Evolutionary conservation across 2,113 vertebrate species (phyloP), one percentile per base, ranked within the genome.

Genomic region (Sigmodon hispidus): DNA sequence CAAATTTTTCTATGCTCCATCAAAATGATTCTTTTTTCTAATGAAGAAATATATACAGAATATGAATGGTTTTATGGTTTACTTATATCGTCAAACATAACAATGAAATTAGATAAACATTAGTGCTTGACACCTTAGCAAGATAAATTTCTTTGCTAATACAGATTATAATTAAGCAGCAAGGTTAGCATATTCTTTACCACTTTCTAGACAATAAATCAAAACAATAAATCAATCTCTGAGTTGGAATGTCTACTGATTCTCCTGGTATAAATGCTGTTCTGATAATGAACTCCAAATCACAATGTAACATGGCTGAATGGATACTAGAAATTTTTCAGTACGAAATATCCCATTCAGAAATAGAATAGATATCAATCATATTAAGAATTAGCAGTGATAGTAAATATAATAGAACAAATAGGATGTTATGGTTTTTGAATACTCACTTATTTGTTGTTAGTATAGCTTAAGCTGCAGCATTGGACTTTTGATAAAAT

Each of bases 41-140:
- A 92, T 59, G 48, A 94, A 57, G 57, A 94, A 76, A n/a, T 83
- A 77, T 40, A 85, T 34, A 65, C 45, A 87, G 63, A 50, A 48
- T 48, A n/a, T 69, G 26, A 93, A 75, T 76, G 48, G 29, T 13
- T 21, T 89, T 15, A 43, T 94, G 81, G 45, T 15, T 97, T 93
- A 65, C 67, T 92, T 90, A 50, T 85, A 93, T 87, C 75, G 91
- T 94, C 52, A 88, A 76, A 26, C 29, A 90, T 63, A 57, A 94
- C 88, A 91, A 93, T 89, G 24, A 96, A 88, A 90, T 87, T 76
- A 96, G 45, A 73, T 85, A 88, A 80, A 85, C 72, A 17, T 91
- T 61, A 96, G 59, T 81, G 45, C 34, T 65, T 86, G 69, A 94
- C 21, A 91, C 11, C 43, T 31, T 50, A 52, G 73, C 22, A 57